Percentiles rank a stretch among this genome's conserved stretches.
Evolutionary conservation across 2,888 invertebrate genomes (phyloP).

Genomic region (Lucinisca nassula): DNA sequence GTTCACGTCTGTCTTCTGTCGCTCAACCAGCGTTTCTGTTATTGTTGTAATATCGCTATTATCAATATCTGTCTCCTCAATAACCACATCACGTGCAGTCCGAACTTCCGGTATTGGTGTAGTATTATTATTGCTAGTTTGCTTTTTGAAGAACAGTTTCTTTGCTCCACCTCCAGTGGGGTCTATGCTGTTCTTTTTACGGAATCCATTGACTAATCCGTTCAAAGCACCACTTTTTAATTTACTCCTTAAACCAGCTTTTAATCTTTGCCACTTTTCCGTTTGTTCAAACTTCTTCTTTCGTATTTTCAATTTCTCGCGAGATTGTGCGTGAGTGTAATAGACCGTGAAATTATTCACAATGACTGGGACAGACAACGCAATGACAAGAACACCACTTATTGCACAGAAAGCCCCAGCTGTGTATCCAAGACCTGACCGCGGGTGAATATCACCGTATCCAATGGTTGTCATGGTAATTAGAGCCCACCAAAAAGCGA

Average conservation of each 20-base stretch:
- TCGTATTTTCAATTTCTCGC: slow-evolving; percentile 74
- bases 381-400: slow-evolving; percentile 77
- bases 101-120: not conserved
- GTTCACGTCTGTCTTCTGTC: not conserved
- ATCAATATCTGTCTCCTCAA: not conserved
- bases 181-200: slow-evolving; percentile 36
- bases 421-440: slow-evolving; percentile 73
- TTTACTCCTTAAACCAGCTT: slow-evolving; percentile 61
- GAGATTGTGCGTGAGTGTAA: slow-evolving; percentile 77
- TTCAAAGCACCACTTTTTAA: slow-evolving; percentile 63
- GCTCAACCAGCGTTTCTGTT: not conserved
- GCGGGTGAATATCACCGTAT: slow-evolving; percentile 77
- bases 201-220: slow-evolving; percentile 49
- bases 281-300: slow-evolving; percentile 71
- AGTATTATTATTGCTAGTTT: not conserved
- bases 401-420: slow-evolving; percentile 78
- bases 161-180: not conserved
- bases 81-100: not conserved
- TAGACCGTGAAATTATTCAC: slow-evolving; percentile 80
- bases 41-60: not conserved
- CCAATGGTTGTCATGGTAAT: slow-evolving; percentile 97
- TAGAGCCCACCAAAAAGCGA: slow-evolving; percentile 96
- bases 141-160: not conserved
- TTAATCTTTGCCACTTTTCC: slow-evolving; percentile 72
- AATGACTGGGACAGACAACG: slow-evolving; percentile 78